Evolutionary conservation across 1,140 invertebrate genomes (phyloP).

Genomic region (Megathymus violae): DNA sequence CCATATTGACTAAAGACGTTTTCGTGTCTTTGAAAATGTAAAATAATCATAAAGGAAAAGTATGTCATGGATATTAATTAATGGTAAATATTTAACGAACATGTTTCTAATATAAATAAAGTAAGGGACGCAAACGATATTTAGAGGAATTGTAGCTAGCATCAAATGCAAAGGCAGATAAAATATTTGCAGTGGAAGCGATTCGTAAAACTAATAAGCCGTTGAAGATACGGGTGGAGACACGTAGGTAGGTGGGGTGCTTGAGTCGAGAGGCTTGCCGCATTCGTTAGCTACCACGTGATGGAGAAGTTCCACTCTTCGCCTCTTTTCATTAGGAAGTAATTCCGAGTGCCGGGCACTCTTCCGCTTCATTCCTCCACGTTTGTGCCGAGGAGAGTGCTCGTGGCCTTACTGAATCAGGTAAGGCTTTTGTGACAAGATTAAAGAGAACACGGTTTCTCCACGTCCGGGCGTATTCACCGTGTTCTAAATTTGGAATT

Average conservation of each 20-base stretch:
- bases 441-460: conserved; percentile 80
- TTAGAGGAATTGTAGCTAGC: conserved; percentile 1
- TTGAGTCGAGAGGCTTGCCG: conserved; percentile 67
- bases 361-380: conserved; percentile 78
- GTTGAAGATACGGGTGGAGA: conserved; percentile 43
- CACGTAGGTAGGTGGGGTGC: conserved; percentile 52
- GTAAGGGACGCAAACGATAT: conserved; percentile 11
- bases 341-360: conserved; percentile 77
- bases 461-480: conserved; percentile 54
- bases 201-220: conserved; percentile 45
- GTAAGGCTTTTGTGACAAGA: conserved; percentile 80
- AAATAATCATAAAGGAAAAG: too few relatives aligned
- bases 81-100: not conserved
- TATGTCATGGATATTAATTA: too few relatives aligned
- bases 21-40: too few relatives aligned
- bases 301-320: conserved; percentile 68
- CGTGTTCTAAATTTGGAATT: conserved; percentile 70
- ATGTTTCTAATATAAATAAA: not conserved
- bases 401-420: conserved; percentile 75
- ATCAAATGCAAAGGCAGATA: conserved; percentile 10
- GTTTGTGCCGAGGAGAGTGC: conserved; percentile 73
- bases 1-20: too few relatives aligned
- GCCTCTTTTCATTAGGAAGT: conserved; percentile 82
- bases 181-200: conserved; percentile 22
- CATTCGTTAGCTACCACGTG: conserved; percentile 77